Evolutionary conservation across 1,140 invertebrate genomes (phyloP).

Genomic region (Batillaria attramentaria): DNA sequence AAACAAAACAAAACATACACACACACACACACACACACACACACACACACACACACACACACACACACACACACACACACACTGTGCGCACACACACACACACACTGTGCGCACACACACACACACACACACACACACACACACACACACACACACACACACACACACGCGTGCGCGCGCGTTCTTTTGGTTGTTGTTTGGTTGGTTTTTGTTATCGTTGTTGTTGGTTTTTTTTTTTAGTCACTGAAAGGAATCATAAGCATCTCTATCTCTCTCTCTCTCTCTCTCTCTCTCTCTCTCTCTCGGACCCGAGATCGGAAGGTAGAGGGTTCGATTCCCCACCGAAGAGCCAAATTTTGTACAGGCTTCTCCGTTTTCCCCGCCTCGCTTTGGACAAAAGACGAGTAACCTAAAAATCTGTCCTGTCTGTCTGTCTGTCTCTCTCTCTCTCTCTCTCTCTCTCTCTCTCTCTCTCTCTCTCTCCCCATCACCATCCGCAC

Average conservation of each 20-base stretch:
- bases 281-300: no score
- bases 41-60: not conserved
- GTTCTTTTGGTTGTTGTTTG: not conserved
- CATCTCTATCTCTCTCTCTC: no score
- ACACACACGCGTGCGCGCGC: not conserved
- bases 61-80: not conserved
- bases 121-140: not conserved
- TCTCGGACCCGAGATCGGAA: not conserved
- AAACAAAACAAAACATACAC: not conserved
- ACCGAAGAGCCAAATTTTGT: not conserved
- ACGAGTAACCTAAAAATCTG: not conserved
- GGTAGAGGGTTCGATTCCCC: not conserved
- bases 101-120: not conserved
- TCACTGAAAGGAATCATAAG: no score
- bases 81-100: not conserved
- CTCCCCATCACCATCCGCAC: no score
- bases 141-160: not conserved
- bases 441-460: no score
- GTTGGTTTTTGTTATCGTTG: not conserved
- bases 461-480: no score
- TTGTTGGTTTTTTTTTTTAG: no score
- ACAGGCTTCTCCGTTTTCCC: not conserved
- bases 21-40: not conserved
- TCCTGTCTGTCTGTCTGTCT: not conserved
- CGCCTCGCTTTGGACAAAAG: not conserved